Evolutionary conservation across 2,888 invertebrate genomes (phyloP).

Genomic region (Cheilosia impressa): DNA sequence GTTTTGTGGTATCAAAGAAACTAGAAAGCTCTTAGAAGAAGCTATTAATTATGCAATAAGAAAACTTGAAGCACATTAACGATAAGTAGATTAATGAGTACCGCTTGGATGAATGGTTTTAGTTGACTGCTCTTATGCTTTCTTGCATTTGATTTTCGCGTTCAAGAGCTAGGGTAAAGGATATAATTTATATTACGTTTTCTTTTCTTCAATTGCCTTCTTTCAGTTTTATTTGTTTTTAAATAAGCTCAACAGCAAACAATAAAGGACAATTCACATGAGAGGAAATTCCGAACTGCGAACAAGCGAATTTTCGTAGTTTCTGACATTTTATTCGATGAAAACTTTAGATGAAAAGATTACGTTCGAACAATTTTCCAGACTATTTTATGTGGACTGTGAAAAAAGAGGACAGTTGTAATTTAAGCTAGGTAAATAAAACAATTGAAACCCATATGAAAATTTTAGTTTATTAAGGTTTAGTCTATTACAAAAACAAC

Average conservation of each 20-base stretch:
- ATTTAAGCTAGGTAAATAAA: too few species aligned
- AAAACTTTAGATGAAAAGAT: too few species aligned
- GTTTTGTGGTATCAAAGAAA: slow-evolving; percentile 18
- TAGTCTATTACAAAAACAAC: too few species aligned
- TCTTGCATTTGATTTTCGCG: slow-evolving; percentile 14
- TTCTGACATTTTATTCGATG: too few species aligned
- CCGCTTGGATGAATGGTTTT: slow-evolving; percentile 44
- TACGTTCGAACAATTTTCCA: too few species aligned
- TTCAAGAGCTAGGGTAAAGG: not conserved
- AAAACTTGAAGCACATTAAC: slow-evolving; percentile 46
- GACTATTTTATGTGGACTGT: too few species aligned
- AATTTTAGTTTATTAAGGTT: too few species aligned
- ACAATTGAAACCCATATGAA: too few species aligned
- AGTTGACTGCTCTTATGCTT: slow-evolving; percentile 18
- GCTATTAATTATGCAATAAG: slow-evolving; percentile 48
- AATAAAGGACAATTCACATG: not conserved
- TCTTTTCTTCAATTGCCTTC: slow-evolving; percentile 1
- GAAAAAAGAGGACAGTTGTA: too few species aligned
- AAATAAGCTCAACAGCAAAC: not conserved
- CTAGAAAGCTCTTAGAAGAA: slow-evolving; percentile 29
- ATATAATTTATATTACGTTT: not conserved
- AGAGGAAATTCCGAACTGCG: not conserved
- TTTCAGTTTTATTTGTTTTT: not conserved
- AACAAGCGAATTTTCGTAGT: too few species aligned
- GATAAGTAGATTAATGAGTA: slow-evolving; percentile 51